phyloP scores from a whole-genome alignment of 2,797 vertebrate genomes.

The Erpetoichthys calabaricus region DNA sequence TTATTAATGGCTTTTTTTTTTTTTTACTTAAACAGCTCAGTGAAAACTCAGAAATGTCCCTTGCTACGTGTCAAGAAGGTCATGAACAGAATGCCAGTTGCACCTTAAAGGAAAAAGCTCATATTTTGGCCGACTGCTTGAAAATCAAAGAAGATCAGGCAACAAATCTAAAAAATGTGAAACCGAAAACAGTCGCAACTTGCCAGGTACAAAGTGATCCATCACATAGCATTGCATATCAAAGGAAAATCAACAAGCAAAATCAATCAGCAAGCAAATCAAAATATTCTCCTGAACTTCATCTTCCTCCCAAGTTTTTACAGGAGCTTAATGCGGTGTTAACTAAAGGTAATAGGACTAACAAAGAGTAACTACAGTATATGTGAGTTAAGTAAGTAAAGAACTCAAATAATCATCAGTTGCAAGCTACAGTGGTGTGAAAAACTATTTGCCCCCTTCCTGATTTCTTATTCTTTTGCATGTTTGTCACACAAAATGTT shows the following conservation, averaged over 20 bases:
- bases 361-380: constrained; percentile 29
- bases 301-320: constrained; percentile 60
- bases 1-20: constrained; percentile 4
- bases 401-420: too few species aligned
- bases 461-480: too few species aligned
- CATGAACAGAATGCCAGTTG: constrained; percentile 14
- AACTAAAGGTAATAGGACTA: constrained; percentile 44
- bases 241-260: not conserved
- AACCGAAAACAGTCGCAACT: not conserved
- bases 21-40: constrained; percentile 24
- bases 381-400: too few species aligned
- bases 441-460: too few species aligned
- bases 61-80: constrained; percentile 11
- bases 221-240: not conserved
- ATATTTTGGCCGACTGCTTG: constrained; percentile 29
- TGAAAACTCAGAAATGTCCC: constrained; percentile 22
- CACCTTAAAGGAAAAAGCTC: constrained; percentile 33
- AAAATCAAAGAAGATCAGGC: constrained; percentile 35
- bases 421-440: too few species aligned
- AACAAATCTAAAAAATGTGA: constrained; percentile 9
- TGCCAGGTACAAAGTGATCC: not conserved
- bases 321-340: constrained; percentile 69
- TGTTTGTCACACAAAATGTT: too few species aligned
- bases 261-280: constrained; percentile 14
- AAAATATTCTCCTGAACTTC: constrained; percentile 10